Evolutionary conservation across 2,113 vertebrate species (phyloP).

Genomic region (Syngnathoides biaculeatus): DNA sequence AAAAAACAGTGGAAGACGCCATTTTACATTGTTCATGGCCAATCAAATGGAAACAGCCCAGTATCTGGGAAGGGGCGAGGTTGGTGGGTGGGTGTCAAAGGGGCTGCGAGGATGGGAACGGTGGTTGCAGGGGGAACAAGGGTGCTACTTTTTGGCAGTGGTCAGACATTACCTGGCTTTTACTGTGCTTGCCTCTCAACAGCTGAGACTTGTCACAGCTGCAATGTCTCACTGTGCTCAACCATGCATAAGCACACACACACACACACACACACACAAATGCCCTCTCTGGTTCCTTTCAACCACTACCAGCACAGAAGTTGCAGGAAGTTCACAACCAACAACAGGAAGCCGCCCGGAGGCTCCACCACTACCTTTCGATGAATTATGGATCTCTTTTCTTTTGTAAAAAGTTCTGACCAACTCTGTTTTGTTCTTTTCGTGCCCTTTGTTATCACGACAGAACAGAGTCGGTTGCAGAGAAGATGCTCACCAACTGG

Average conservation of each 20-base stretch:
- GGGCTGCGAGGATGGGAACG: neutral
- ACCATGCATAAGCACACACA: constrained; percentile 35
- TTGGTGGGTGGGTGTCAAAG: neutral
- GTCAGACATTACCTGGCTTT: constrained; percentile 63
- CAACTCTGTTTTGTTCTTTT: constrained; percentile 6
- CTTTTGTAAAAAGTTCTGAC: constrained; percentile 9
- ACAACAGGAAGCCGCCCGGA: constrained; percentile 20
- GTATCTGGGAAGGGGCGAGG: neutral
- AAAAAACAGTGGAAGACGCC: neutral
- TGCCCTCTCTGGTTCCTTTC: constrained; percentile 27
- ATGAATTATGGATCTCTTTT: constrained; percentile 38
- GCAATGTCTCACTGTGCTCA: constrained; percentile 54
- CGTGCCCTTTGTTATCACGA: constrained; percentile 17
- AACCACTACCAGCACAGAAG: constrained; percentile 33
- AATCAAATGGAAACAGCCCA: neutral
- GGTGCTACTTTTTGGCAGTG: constrained; percentile 47
- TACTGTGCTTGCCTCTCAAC: constrained; percentile 60
- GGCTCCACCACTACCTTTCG: constrained; percentile 12
- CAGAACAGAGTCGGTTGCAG: constrained; percentile 65
- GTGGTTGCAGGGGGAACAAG: constrained; percentile 21
- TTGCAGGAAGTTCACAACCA: constrained; percentile 18
- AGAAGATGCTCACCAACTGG: constrained; percentile 73
- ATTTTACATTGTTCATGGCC: neutral
- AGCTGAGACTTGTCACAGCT: constrained; percentile 70
- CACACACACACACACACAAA: constrained; percentile 17